These are phyloP conservation scores for Rhaphigaster nebulosa DNA, from an alignment of 2,888 invertebrate genomes.

Conservation along the genomic window DNA sequence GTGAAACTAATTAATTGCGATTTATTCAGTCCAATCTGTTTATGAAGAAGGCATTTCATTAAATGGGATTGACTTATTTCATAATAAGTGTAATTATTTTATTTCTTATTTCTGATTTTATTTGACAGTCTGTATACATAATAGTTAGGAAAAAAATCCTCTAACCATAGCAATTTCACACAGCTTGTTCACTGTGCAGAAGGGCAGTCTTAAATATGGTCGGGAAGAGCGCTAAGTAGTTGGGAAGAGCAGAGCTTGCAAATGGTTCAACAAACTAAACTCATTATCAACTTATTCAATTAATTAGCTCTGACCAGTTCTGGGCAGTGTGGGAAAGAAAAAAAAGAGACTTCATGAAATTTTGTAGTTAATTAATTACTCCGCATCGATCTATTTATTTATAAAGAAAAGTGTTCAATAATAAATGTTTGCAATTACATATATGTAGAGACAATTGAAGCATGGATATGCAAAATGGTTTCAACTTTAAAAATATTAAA, in stretches of 20 bases:
- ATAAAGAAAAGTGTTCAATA: background rate
- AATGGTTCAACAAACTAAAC: conserved; percentile 28
- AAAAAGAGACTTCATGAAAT: background rate
- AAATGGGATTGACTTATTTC: too few species aligned
- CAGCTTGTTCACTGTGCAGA: background rate
- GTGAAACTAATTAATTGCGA: too few species aligned
- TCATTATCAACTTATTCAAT: conserved; percentile 28
- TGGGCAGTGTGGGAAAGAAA: background rate
- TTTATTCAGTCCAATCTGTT: too few species aligned
- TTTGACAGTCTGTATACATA: too few species aligned
- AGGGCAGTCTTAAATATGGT: background rate
- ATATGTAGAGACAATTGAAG: too few species aligned
- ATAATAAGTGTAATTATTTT: too few species aligned
- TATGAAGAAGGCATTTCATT: too few species aligned
- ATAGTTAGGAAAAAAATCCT: background rate
- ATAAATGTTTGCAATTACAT: too few species aligned
- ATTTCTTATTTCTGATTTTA: too few species aligned
- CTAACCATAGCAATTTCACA: background rate
- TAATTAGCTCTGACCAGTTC: conserved; percentile 4
- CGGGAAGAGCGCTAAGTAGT: background rate
- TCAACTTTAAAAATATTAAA: too few species aligned
- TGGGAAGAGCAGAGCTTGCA: background rate
- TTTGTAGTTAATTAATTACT: background rate
- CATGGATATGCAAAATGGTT: too few species aligned
- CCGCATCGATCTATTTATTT: background rate